Conservation (phyloP, 1,140 invertebrate genomes). For the Nephotettix cincticeps region DNA sequence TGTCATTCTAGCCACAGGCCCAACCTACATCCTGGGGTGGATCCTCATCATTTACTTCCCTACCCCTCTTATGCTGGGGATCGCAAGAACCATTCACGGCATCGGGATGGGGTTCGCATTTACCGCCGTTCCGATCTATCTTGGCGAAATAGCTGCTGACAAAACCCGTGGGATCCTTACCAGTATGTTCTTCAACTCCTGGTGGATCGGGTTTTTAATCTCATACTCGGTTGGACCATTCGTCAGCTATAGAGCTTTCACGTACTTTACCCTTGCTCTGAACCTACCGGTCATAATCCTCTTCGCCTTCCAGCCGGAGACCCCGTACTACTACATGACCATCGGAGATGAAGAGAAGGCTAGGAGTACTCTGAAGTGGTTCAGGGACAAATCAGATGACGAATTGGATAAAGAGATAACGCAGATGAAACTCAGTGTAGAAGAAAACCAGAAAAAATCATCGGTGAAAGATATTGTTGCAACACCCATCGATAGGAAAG, state of each 20-base stretch:
- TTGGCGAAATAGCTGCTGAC: constrained; percentile 65
- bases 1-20: constrained; percentile 65
- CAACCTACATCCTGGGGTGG: constrained; percentile 47
- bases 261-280: constrained; percentile 60
- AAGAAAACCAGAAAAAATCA: constrained; percentile 34
- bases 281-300: constrained; percentile 63
- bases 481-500: constrained; percentile 59
- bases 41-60: constrained; percentile 53
- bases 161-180: constrained; percentile 60
- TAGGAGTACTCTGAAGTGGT: constrained; percentile 49
- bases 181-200: constrained; percentile 65
- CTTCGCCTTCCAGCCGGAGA: constrained; percentile 77
- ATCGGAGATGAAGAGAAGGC: constrained; percentile 55
- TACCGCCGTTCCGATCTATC: constrained; percentile 54
- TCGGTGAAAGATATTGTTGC: constrained; percentile 47
- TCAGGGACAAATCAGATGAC: constrained; percentile 46
- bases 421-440: constrained; percentile 29
- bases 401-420: constrained; percentile 48
- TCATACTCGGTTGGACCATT: constrained; percentile 74
- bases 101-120: constrained; percentile 59
- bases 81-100: constrained; percentile 49
- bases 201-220: constrained; percentile 71
- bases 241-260: constrained; percentile 63
- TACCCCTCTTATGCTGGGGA: constrained; percentile 12
- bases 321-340: constrained; percentile 67